These are phyloP conservation scores for Peromyscus aztecus DNA, from an alignment of 2,797 vertebrate species.

Conservation along the genomic window DNA sequence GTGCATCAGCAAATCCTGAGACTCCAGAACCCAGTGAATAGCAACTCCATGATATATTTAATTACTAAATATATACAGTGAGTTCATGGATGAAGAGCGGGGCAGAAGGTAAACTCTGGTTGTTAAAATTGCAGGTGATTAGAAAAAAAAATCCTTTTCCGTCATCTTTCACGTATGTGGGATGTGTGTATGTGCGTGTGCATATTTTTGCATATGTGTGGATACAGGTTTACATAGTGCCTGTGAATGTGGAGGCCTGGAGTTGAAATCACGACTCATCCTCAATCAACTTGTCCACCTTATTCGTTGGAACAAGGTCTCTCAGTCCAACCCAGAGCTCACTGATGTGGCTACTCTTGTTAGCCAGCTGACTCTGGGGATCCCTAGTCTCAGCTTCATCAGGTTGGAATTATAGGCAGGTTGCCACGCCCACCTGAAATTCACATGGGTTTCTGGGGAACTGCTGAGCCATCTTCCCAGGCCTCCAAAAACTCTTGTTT, in stretches of 20 bases:
- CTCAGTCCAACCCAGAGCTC: not conserved
- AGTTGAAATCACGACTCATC: not conserved
- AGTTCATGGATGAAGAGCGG: not conserved
- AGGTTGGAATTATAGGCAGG: not conserved
- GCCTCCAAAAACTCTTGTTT: not conserved
- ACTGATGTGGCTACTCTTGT: not conserved
- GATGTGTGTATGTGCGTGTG: not conserved
- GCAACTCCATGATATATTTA: not conserved
- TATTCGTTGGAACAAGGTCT: not conserved
- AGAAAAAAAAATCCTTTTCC: not conserved
- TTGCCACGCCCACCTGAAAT: not conserved
- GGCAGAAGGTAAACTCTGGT: not conserved
- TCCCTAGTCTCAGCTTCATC: not conserved
- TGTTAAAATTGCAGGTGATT: not conserved
- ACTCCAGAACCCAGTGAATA: too few species aligned
- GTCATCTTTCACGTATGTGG: not conserved
- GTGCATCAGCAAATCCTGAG: not conserved
- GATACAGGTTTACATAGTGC: rapidly evolving
- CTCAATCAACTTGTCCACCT: too few species aligned
- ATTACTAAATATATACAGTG: not conserved
- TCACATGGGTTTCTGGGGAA: too few species aligned
- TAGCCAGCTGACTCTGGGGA: not conserved
- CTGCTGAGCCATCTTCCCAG: not conserved
- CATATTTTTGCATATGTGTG: not conserved
- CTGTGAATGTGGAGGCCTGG: not conserved